Evolutionary conservation across 1,140 invertebrate genomes (phyloP).

Genomic region (Platyura marginata): DNA sequence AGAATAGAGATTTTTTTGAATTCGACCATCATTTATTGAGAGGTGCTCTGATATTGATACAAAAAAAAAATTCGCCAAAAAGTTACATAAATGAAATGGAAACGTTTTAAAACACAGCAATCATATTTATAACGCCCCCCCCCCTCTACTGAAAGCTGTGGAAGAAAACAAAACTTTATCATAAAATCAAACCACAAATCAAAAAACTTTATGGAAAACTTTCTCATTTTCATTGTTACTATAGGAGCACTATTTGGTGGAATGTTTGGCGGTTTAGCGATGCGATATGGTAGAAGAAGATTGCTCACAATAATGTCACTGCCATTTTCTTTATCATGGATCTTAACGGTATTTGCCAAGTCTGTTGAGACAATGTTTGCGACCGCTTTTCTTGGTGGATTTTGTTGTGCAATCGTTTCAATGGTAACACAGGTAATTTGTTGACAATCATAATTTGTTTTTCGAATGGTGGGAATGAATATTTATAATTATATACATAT

Average conservation of each 20-base stretch:
- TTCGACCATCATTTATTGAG: no score
- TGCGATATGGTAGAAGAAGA: conserved; percentile 53
- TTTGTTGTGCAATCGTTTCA: conserved; percentile 65
- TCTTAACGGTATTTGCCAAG: conserved; percentile 55
- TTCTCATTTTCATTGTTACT: not conserved
- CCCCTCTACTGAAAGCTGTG: not conserved
- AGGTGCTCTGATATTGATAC: no score
- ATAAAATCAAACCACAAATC: no score
- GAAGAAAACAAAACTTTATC: not conserved
- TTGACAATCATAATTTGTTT: not conserved
- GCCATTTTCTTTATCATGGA: conserved; percentile 59
- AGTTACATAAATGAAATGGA: no score
- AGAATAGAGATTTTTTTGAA: no score
- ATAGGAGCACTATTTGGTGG: conserved; percentile 53
- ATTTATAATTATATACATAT: not conserved
- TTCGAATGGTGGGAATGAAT: not conserved
- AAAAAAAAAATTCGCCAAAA: no score
- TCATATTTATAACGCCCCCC: no score
- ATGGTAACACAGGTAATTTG: conserved; percentile 51
- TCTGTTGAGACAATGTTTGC: conserved; percentile 61
- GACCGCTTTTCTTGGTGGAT: conserved; percentile 61
- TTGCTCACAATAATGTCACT: conserved; percentile 53
- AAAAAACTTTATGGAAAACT: no score
- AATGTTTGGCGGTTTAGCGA: conserved; percentile 58
- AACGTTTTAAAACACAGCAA: no score